These are phyloP conservation scores for Anisognathus igniventris DNA, from an alignment of 2,797 vertebrate genomes.

Conservation along the genomic window DNA sequence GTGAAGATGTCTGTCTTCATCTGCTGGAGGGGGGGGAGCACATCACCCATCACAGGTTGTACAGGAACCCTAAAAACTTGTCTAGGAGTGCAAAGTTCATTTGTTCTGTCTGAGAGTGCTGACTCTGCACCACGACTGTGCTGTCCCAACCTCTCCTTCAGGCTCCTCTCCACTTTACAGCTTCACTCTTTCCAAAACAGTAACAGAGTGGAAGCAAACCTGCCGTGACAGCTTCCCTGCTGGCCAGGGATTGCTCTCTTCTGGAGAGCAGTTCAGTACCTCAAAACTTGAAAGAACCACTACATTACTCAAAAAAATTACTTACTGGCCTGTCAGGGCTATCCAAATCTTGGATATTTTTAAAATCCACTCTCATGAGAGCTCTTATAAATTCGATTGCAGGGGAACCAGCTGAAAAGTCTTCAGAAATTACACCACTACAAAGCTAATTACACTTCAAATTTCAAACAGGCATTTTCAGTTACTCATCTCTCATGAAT, in stretches of 20 bases:
- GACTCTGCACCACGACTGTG: neutral
- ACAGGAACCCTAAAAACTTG: neutral
- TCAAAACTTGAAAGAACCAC: neutral
- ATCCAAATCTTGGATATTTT: neutral
- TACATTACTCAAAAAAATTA: neutral
- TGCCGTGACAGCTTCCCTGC: neutral
- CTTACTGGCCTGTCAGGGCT: neutral
- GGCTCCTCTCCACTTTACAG: neutral
- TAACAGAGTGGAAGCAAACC: neutral
- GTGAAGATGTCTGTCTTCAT: neutral
- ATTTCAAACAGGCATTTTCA: neutral
- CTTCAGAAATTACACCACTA: neutral
- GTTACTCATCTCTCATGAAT: slow-evolving; percentile 12
- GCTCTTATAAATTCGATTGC: neutral
- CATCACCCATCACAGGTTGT: neutral
- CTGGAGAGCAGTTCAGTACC: neutral
- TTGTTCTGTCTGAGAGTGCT: neutral
- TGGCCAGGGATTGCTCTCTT: neutral
- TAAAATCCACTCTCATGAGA: neutral
- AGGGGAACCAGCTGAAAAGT: neutral
- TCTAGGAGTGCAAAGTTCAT: neutral
- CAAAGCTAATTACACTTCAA: neutral
- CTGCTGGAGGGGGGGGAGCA: neutral
- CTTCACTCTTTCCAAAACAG: neutral
- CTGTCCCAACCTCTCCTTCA: neutral